Conservation (phyloP, 2,113 vertebrate species). For the Pseudorectes ferrugineus region DNA sequence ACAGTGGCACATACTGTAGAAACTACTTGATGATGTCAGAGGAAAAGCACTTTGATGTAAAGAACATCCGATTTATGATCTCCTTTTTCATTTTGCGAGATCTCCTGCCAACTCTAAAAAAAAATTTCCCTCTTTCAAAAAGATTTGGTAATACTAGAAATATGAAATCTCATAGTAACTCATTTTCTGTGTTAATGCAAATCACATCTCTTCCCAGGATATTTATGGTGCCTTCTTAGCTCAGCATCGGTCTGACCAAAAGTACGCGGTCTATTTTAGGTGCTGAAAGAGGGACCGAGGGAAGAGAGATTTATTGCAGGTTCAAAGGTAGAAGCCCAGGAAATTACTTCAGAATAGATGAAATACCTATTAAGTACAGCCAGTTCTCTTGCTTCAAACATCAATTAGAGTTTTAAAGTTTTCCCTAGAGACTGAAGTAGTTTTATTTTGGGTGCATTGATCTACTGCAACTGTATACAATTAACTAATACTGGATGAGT, state of each 20-base stretch:
- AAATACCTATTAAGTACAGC: neutral
- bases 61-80: neutral
- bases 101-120: neutral
- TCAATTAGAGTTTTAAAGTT: conserved; percentile 11
- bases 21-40: conserved; percentile 17
- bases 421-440: neutral
- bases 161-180: neutral
- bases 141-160: neutral
- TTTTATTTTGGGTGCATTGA: neutral
- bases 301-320: neutral
- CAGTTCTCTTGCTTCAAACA: neutral
- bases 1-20: neutral
- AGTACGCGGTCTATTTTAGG: neutral
- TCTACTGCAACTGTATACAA: neutral
- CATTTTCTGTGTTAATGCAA: neutral
- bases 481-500: neutral
- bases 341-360: neutral
- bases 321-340: conserved; percentile 5
- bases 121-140: neutral
- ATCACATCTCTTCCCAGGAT: neutral
- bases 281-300: neutral
- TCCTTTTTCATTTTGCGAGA: neutral
- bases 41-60: neutral
- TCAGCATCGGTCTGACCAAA: neutral
- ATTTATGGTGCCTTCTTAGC: neutral